Base-by-base conservation (phyloP, 2,888 invertebrate genomes). In the Monochamus alternatus region DNA sequence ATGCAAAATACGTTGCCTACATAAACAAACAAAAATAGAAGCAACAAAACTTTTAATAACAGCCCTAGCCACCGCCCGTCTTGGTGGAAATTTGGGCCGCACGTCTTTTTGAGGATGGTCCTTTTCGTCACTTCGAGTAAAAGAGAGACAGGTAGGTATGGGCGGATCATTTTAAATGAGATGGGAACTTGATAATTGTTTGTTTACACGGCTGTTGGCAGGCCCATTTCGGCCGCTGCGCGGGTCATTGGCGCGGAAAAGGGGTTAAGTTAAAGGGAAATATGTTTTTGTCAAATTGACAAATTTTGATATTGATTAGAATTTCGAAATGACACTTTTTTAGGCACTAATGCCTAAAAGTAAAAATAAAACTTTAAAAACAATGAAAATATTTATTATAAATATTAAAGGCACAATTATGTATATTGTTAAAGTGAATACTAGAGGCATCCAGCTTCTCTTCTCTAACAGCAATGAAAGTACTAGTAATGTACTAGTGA, bases 201-300 rank as follows among this genome's bases (percentile, higher is more conserved):
- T 86, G 86, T 86, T 86, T 86, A 86, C 86, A 85, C 83, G 82
- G 78, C 77, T 78, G 83, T 83, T 81, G 82, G 84, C 83, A 82
- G 83, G 81, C 82, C 82, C 78, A 44, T 66, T 75, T 75, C 59
- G 62, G 71, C 63, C 47, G 69, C 38, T 32, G 44, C 43, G n/a
- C 32, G 55, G 14, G 59, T 3, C 69, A 62, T 30, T 44, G 60
- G 69, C 47, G 60, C 59, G 3, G 12, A 10, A 12, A 30, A 8
- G 5, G 5, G 65, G 65, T 8, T 38, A 5, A 38, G 7, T 38
- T 22, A 22, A 22, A 22, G 22, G 22, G 22, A 22, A 22, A 0
- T 22, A 22, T 22, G 22, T 22, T 22, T 22, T 22, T 22, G 22
- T 22, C 22, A 22, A 22, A 22, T 22, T 22, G 22, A 22, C 22